Base-by-base conservation (phyloP, 1,140 invertebrate genomes). In the Papilio helenus region DNA sequence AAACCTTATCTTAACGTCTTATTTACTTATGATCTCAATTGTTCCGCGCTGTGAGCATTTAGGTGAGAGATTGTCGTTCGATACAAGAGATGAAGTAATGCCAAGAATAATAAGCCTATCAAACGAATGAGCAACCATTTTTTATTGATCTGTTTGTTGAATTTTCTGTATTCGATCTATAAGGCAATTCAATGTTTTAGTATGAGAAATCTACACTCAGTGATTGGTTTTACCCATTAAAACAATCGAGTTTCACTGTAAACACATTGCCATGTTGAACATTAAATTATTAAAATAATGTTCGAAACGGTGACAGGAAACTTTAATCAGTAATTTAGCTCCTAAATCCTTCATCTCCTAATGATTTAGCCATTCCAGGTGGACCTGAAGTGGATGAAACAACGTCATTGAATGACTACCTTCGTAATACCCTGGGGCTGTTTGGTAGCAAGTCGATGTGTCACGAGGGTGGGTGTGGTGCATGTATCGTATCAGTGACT, bases 381-480 rank as follows among this genome's bases (percentile, higher is more conserved):
- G 92, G 89, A 7, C 79, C 88, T 7, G 91, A 91, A 34, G 88
- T 93, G 14, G 88, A 84, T 5, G 85, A 95, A 0, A 93, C 95
- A 10, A 97, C 96, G 2, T 95, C 96, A 0, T 88, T 98, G 2
- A 97, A 97, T 79, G 95, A 95, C 23, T 98, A 96, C 82, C 95
- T 98, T 16, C 94, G 97, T 2, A 95, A 97, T 72, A 84, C 96
- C 85, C 95, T 96, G 1, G 95, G 96, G 39, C 94, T 98, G 1
- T 96, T 95, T 77, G 98, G 97, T 26, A 98, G 97, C 0, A 98
- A 98, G 90, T 95, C 95, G 8, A 97, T 97, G 96, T 98, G 98
- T 86, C 94, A 95, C 16, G 98, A 99, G 90, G 98, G 97, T 20
- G 97, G 97, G 3, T 98, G 98, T 88, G 98, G 98, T 0, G 96